Conservation (phyloP, 2,888 invertebrate genomes). For the Congeria kusceri region DNA sequence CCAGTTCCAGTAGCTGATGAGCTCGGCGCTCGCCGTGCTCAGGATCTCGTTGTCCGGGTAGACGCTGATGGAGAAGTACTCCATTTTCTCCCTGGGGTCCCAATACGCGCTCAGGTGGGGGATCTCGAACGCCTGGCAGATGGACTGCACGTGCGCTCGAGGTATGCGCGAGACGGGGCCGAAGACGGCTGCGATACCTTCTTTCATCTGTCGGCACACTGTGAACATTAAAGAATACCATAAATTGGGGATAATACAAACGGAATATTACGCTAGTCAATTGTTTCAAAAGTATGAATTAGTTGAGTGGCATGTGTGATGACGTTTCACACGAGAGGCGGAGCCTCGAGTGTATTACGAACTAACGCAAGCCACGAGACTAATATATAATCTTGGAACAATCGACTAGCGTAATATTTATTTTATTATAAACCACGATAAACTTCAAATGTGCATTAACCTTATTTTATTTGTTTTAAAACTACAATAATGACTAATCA, state of each 20-base stretch:
- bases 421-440: too few relatives aligned
- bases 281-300: neutral
- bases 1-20: constrained; percentile 93
- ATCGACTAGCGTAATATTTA: too few relatives aligned
- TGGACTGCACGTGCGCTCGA: constrained; percentile 92
- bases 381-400: too few relatives aligned
- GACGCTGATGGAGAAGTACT: constrained; percentile 94
- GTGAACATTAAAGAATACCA: constrained; percentile 83
- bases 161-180: constrained; percentile 91
- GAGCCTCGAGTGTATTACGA: too few relatives aligned
- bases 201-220: constrained; percentile 93
- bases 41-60: constrained; percentile 92
- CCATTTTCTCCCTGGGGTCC: constrained; percentile 90
- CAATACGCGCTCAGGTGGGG: constrained; percentile 93
- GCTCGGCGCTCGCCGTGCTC: constrained; percentile 92
- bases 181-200: constrained; percentile 92
- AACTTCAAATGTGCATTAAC: too few relatives aligned
- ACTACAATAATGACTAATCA: too few relatives aligned
- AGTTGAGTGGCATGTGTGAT: too few relatives aligned
- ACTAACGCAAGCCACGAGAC: too few relatives aligned
- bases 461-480: too few relatives aligned
- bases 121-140: constrained; percentile 93
- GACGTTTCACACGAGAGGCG: too few relatives aligned
- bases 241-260: neutral
- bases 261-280: neutral